Base-by-base conservation (phyloP, 2,113 vertebrate genomes). In the Stictonetta naevosa region DNA sequence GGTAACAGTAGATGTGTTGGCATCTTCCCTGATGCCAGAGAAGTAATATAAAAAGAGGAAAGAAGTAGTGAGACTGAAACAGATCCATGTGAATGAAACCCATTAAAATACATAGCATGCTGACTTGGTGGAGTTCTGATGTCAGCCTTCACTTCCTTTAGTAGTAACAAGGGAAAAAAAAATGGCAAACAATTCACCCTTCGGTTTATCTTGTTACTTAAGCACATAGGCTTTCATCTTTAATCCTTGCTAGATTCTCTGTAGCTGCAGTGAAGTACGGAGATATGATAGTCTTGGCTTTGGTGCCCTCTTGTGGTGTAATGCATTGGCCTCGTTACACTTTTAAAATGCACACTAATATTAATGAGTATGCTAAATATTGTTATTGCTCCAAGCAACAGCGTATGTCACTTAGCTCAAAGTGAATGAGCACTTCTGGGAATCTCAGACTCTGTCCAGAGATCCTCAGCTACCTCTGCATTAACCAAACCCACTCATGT, bases 261-360 rank as follows among this genome's bases (percentile, higher is more conserved):
- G 53, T 3, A 17, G 22, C 28, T 34, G 23, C 8, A 8, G 58
- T 15, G 33, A 79, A 68, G 34, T 19, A 4, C 29, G 53, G 80
- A 16, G 78, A 31, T 2, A 9, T 38, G 38, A 38, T 56, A 22
- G 26, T 75, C 74, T 89, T 90, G 75, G 73, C 81, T 75, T 84
- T 88, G 60, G 83, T 95, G 96, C 97, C 97, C 96, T 92, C 97
- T 92, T 29, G 86, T 94, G 96, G 96, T 63, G 13, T 53, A 21
- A 0, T 15, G 7, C 33, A 5, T 21, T 69, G 64, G 6, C 63
- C 0, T 7, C 53, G 26, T 66, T 68, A 34, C 15, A 4, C 31
- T 50, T 74, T 16, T 26, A 15, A 31, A 9, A 0, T 1, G 5
- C 6, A 2, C 18, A 0, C 14, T 56, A 1, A 19, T 46, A 0